Percentiles rank a stretch among this genome's conserved stretches.
Evolutionary conservation across 1,140 invertebrate species (phyloP).

Genomic region (Eupeodes corollae): DNA sequence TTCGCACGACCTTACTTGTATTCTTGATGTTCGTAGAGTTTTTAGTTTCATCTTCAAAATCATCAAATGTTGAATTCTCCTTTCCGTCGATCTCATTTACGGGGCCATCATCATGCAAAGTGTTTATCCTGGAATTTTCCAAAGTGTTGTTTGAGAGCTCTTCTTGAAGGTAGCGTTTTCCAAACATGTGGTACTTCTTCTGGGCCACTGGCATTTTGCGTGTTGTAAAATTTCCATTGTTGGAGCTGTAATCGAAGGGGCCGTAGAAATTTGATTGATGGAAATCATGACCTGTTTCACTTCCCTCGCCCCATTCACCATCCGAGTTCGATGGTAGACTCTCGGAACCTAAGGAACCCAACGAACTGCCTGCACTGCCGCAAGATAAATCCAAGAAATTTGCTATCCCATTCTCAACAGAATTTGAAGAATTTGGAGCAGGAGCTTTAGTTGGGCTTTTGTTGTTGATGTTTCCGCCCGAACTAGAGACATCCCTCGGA

Average conservation of each 20-base stretch:
- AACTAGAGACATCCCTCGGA: too few species aligned
- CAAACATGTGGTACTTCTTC: constrained; percentile 87
- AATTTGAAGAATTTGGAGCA: constrained; percentile 13
- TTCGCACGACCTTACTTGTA: too few species aligned
- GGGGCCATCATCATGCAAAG: too few species aligned
- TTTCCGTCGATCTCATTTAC: too few species aligned
- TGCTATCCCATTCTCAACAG: too few species aligned
- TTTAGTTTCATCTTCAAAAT: too few species aligned
- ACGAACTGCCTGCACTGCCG: constrained; percentile 55
- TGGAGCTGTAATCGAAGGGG: constrained; percentile 63
- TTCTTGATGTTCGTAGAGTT: too few species aligned
- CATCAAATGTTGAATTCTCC: too few species aligned
- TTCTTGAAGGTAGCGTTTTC: constrained; percentile 69
- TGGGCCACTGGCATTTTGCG: constrained; percentile 62
- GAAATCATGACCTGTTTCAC: constrained; percentile 64
- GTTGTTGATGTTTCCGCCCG: too few species aligned
- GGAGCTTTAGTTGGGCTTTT: too few species aligned
- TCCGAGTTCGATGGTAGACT: constrained; percentile 76
- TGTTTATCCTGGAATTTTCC: too few species aligned
- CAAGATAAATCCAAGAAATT: too few species aligned
- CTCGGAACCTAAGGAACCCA: constrained; percentile 84
- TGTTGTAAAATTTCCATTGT: constrained; percentile 25
- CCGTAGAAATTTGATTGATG: constrained; percentile 55
- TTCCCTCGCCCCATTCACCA: constrained; percentile 81
- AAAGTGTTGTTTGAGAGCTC: constrained; percentile 14